Percentiles rank a stretch among this genome's conserved stretches.
These are phyloP conservation scores for Leptopilina myrica DNA, from an alignment of 2,888 invertebrate species.

Conservation along the genomic window DNA sequence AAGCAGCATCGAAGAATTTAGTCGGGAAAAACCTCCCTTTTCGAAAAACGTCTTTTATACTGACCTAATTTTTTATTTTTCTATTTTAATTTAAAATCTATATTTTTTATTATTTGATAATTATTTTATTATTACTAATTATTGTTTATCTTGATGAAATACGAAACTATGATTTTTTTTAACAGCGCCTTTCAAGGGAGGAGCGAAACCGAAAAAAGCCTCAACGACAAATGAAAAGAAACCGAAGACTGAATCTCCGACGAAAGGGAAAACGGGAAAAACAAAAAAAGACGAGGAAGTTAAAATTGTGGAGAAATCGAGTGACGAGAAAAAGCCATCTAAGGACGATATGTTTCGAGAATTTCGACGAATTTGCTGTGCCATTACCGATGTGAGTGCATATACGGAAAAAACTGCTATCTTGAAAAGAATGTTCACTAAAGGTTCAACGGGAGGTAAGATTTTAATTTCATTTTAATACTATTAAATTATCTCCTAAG, in stretches of 20 bases:
- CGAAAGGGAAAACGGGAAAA: constrained; percentile 31
- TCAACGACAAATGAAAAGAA: constrained; percentile 40
- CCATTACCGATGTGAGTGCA: constrained; percentile 86
- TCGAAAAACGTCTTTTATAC: too few relatives aligned
- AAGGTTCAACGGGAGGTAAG: constrained; percentile 76
- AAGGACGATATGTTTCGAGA: constrained; percentile 87
- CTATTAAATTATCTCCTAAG: neutral
- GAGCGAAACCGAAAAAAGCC: constrained; percentile 47
- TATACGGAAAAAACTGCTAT: constrained; percentile 89
- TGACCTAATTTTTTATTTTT: too few relatives aligned
- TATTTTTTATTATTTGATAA: too few relatives aligned
- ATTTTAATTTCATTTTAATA: constrained; percentile 12
- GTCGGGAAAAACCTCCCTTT: too few relatives aligned
- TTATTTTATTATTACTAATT: neutral
- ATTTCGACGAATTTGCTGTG: constrained; percentile 87
- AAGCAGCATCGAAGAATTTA: neutral
- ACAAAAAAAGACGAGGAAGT: constrained; percentile 44
- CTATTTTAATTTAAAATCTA: neutral
- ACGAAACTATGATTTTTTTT: constrained; percentile 30
- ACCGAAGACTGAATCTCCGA: constrained; percentile 22
- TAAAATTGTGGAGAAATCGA: constrained; percentile 48
- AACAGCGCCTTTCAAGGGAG: constrained; percentile 61
- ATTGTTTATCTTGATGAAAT: neutral
- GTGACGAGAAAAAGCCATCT: constrained; percentile 47
- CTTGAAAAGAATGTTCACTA: constrained; percentile 83